Evolutionary conservation across 2,888 invertebrate species (phyloP).

Genomic region (Aspidiotus destructor): DNA sequence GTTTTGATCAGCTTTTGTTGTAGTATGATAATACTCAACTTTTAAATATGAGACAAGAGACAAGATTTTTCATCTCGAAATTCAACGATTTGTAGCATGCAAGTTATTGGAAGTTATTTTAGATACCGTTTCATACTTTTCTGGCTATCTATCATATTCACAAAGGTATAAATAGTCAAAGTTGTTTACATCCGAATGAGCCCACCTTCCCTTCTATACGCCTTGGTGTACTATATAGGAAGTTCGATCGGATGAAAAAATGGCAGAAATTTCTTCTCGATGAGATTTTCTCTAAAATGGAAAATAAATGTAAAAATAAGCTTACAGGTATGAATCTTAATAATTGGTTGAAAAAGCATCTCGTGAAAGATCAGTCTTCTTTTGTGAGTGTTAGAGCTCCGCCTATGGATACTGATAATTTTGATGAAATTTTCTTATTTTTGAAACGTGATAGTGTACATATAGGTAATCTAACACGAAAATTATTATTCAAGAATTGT

Average conservation of each 20-base stretch:
- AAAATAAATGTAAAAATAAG: background rate
- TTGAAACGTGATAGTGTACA: background rate
- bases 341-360: background rate
- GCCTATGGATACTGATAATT: background rate
- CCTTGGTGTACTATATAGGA: background rate
- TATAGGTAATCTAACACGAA: background rate
- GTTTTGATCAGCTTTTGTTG: no score
- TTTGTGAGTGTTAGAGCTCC: background rate
- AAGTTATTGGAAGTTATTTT: no score
- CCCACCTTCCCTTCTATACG: no score
- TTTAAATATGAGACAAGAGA: no score
- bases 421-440: background rate
- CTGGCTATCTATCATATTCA: no score
- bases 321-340: constrained; percentile 1
- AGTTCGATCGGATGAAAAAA: background rate
- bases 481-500: constrained; percentile 1
- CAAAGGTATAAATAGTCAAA: no score
- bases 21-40: no score
- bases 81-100: no score
- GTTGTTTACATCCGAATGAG: no score
- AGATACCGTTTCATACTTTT: no score
- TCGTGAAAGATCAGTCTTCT: background rate
- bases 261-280: background rate
- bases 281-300: background rate
- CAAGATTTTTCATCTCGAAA: no score